A percentile compares a stretch with the other conserved stretches of the same genome.
phyloP scores from a whole-genome alignment of 2,888 invertebrate genomes.

The Pseudococcus longispinus region DNA sequence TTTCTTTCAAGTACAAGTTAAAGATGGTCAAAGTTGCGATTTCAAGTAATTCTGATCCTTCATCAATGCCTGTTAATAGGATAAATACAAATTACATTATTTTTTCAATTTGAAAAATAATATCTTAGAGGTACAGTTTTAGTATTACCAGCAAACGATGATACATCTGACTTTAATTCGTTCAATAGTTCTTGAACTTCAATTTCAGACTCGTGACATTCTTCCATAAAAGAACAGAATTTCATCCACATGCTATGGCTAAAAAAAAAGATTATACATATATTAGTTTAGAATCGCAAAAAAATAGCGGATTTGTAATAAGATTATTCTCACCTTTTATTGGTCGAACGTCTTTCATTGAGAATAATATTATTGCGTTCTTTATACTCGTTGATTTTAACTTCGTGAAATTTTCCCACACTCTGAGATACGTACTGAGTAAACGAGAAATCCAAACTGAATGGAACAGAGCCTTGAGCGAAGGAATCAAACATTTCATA shows the following conservation, averaged over 20 bases:
- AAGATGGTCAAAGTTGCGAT: constrained; percentile 30
- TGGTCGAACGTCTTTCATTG: background rate
- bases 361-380: background rate
- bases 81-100: background rate
- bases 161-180: constrained; percentile 38
- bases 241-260: constrained; percentile 41
- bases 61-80: background rate
- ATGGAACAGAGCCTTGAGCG: background rate
- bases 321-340: background rate
- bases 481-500: background rate
- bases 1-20: constrained; percentile 37
- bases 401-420: constrained; percentile 24
- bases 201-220: background rate
- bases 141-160: constrained; percentile 30
- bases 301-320: background rate
- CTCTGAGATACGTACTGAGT: constrained; percentile 37
- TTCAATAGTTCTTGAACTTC: background rate
- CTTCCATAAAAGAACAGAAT: constrained; percentile 19
- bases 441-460: constrained; percentile 12
- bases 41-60: background rate
- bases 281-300: background rate
- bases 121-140: background rate
- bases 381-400: constrained; percentile 19
- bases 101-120: background rate
- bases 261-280: background rate